Conservation (phyloP, 2,113 vertebrate genomes). For the Corapipo altera region DNA sequence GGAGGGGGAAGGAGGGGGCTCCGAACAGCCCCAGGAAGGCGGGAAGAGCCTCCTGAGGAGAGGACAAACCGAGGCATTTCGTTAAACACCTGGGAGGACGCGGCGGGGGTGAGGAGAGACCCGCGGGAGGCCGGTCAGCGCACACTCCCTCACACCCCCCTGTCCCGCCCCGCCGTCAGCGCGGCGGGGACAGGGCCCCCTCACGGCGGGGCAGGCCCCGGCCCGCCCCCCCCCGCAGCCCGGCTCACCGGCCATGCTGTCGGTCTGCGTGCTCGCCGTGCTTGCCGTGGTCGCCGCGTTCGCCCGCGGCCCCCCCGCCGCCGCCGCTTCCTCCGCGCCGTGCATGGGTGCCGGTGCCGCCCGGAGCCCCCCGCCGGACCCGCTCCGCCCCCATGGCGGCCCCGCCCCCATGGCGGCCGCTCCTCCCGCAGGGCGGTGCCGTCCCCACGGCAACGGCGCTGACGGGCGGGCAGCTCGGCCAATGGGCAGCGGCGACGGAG, state of each 20-base stretch:
- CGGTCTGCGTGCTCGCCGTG: constrained; percentile 70
- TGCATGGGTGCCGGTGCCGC: constrained; percentile 36
- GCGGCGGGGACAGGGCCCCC: not conserved
- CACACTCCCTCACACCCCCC: not conserved
- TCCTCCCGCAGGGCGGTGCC: not conserved
- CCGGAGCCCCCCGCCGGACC: not conserved
- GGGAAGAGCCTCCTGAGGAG: not conserved
- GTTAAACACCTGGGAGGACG: not conserved
- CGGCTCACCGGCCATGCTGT: constrained; percentile 72
- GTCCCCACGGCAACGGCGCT: not conserved
- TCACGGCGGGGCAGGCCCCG: not conserved
- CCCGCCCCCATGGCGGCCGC: not conserved
- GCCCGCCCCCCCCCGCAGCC: not conserved
- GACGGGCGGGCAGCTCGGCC: not conserved
- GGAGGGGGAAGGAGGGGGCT: not conserved
- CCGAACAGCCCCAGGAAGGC: not conserved
- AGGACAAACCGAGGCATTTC: not conserved
- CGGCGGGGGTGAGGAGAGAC: not conserved
- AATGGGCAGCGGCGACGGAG: not conserved
- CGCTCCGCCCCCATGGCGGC: not conserved
- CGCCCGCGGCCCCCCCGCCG: constrained; percentile 4
- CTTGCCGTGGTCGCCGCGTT: constrained; percentile 56
- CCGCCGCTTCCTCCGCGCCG: not conserved
- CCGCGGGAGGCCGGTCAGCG: too few species aligned
- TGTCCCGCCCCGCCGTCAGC: not conserved